Evolutionary conservation across 2,888 invertebrate genomes (phyloP).

Genomic region (Flexamia atlantica): DNA sequence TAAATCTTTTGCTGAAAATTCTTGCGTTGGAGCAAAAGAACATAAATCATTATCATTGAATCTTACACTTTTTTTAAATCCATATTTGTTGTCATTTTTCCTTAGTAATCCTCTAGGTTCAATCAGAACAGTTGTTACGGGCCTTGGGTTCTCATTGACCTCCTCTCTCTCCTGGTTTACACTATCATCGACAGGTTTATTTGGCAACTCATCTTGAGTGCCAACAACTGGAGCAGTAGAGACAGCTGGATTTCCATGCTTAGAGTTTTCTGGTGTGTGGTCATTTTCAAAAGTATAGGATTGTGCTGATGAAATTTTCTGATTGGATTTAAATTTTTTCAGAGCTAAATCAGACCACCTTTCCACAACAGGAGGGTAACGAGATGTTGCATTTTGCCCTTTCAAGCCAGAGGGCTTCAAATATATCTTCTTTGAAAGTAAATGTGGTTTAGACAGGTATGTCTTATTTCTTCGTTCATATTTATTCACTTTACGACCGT

Average conservation of each 20-base stretch:
- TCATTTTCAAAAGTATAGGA: background rate
- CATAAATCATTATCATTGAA: constrained; percentile 43
- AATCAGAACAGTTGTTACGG: background rate
- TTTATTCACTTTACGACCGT: constrained; percentile 1
- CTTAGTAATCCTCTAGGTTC: background rate
- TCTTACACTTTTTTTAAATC: constrained; percentile 15
- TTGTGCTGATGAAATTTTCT: background rate
- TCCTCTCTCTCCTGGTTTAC: background rate
- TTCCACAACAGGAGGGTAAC: background rate
- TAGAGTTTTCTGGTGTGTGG: background rate
- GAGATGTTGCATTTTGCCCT: background rate
- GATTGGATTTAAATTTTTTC: background rate
- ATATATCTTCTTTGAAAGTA: constrained; percentile 21
- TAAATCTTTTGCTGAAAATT: background rate
- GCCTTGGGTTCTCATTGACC: background rate
- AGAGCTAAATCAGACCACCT: background rate
- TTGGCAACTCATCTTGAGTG: background rate
- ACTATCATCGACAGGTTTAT: background rate
- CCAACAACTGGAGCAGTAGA: background rate
- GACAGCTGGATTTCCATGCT: background rate
- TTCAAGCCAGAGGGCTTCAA: background rate
- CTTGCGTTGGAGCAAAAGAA: constrained; percentile 32
- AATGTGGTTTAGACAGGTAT: background rate
- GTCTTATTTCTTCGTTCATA: constrained; percentile 22
- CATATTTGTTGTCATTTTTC: background rate